Evolutionary conservation across 1,140 invertebrate genomes (phyloP).

Genomic region (Sycophaga agraensis): DNA sequence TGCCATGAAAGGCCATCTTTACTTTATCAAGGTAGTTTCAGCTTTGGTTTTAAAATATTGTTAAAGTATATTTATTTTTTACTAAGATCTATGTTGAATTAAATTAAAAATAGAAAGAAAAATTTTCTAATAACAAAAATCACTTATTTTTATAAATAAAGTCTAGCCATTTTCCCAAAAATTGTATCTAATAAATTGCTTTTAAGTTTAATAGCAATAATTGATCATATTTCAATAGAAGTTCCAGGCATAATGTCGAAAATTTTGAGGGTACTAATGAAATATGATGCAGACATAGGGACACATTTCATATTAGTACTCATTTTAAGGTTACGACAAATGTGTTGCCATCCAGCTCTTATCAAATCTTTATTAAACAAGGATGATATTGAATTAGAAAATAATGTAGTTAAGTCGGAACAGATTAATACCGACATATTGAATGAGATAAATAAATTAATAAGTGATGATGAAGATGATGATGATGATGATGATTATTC

Average conservation of each 20-base stretch:
- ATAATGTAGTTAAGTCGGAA: constrained; percentile 48
- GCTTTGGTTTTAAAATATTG: not conserved
- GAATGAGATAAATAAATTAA: constrained; percentile 17
- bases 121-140: no score
- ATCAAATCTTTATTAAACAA: constrained; percentile 66
- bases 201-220: not conserved
- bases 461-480: constrained; percentile 25
- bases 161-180: no score
- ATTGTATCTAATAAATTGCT: not conserved
- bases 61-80: not conserved
- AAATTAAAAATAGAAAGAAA: not conserved
- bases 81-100: no score
- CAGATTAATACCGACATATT: constrained; percentile 49
- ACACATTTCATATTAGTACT: constrained; percentile 73
- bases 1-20: constrained; percentile 63
- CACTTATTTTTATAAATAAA: no score
- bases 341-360: constrained; percentile 79
- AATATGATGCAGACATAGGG: constrained; percentile 55
- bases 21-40: not conserved
- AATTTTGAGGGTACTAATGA: not conserved
- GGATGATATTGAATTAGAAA: constrained; percentile 44
- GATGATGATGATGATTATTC: constrained; percentile 37
- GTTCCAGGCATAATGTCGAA: not conserved
- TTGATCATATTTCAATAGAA: not conserved
- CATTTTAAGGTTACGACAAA: constrained; percentile 75